phyloP scores from a whole-genome alignment of 2,888 invertebrate genomes.

The Rhagonycha fulva region DNA sequence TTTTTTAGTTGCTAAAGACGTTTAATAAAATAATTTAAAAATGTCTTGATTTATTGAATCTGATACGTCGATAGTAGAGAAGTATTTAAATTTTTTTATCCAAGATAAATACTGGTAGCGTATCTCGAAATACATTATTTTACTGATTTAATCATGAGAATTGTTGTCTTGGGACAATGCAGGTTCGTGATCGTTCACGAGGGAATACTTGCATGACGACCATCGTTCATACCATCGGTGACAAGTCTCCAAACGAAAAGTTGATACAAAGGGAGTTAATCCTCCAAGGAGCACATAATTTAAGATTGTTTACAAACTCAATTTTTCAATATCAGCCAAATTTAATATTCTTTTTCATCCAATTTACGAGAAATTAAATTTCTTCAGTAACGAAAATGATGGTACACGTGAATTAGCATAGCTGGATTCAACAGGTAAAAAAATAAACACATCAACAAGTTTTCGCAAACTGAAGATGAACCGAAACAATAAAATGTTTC shows the following conservation, averaged over 20 bases:
- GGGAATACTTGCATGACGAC: constrained; percentile 24
- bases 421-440: not conserved
- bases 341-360: not conserved
- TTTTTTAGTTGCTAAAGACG: not conserved
- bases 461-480: not conserved
- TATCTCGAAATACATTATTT: constrained; percentile 27
- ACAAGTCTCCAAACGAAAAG: constrained; percentile 12
- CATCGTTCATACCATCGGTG: constrained; percentile 26
- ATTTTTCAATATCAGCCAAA: not conserved
- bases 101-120: constrained; percentile 9
- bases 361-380: not conserved
- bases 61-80: not conserved
- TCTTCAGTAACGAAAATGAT: not conserved
- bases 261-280: not conserved
- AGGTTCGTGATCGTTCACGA: constrained; percentile 26
- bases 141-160: constrained; percentile 31
- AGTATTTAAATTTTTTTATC: not conserved
- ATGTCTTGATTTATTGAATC: not conserved
- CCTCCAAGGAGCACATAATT: not conserved
- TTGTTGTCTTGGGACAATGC: constrained; percentile 29
- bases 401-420: not conserved
- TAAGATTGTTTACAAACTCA: not conserved
- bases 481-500: not conserved
- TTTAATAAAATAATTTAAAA: not conserved
- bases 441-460: not conserved